Percentiles rank a stretch among this genome's conserved stretches.
Conservation (phyloP, 2,797 vertebrate genomes). For the Masticophis lateralis region DNA sequence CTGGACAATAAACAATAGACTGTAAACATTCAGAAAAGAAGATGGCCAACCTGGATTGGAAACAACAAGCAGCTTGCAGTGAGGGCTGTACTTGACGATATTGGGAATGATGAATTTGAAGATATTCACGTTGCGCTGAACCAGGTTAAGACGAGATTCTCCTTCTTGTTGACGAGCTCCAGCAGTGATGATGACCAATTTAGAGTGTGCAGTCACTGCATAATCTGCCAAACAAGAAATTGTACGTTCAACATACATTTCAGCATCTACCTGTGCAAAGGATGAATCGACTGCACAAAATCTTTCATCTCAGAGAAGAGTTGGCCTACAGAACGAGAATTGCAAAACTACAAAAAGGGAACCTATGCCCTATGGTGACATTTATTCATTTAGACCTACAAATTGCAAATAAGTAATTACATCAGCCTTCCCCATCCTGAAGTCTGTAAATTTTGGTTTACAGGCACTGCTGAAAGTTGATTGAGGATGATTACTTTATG, state of each 20-base stretch:
- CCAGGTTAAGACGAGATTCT: constrained; percentile 94
- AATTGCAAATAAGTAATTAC: neutral
- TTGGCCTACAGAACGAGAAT: neutral
- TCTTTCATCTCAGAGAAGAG: neutral
- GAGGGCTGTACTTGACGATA: constrained; percentile 93
- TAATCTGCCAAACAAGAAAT: constrained; percentile 77
- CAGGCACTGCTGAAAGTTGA: neutral
- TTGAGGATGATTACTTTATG: neutral
- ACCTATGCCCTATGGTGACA: neutral
- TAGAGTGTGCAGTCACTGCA: constrained; percentile 90
- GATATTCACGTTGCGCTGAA: constrained; percentile 97
- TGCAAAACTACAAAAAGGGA: neutral
- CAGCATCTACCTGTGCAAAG: neutral
- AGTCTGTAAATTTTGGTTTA: neutral
- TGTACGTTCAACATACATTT: neutral
- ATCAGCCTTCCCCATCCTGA: neutral
- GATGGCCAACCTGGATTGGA: constrained; percentile 89
- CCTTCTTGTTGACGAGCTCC: constrained; percentile 96
- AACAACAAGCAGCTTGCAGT: constrained; percentile 91
- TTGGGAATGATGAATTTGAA: constrained; percentile 99
- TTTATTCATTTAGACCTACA: neutral
- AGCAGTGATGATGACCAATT: constrained; percentile 91
- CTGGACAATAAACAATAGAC: neutral
- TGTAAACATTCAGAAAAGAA: neutral
- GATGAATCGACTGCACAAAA: neutral